Base-by-base conservation (phyloP, 2,888 invertebrate genomes). In the Meta bourneti region DNA sequence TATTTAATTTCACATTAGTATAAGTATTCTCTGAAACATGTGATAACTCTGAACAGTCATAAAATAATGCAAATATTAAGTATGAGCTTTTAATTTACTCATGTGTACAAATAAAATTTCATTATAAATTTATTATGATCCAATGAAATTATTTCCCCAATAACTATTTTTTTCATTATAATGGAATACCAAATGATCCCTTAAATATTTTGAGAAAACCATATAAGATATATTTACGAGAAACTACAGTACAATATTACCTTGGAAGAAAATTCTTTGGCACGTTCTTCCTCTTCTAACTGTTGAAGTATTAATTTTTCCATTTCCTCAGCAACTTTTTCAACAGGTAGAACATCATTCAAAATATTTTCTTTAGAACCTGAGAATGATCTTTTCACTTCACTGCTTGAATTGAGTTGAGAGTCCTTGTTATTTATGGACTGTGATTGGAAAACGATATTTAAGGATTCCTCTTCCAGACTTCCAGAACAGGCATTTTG, bases 271-370 rank as follows among this genome's bases (percentile, higher is more conserved):
- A 86, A 8, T 89, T 92, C 92, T 80, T 89, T 92, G 34, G 89
- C 89, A 49, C 83, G 75, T 52, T 92, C 92, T 34, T 92, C 92
- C 77, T 92, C 89, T 82, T 92, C 92, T 19, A 92, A 34, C 72
- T 92, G 92, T 20, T 92, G 79, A 75, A 92, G 77, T 85, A 92
- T 92, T 9, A 92, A 72, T 70, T 83, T 92, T 80, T 92, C 92
- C 92, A 92, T 92, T 89, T 92, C 89, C 81, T 92, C 92, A 0
- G 92, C 89, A 61, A 92, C 75, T 80, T 92, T 79, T 70, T 92
- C 92, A 2, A 92, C 92, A 52, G 92, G 92, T 16, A 51, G 75
- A n/a, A 92, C 87, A 79, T 92, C 91, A 61, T 49, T 85, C 34
- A 82, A 34, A 51, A 75, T n/a, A 61, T 11, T 80, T 20, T 61